phyloP scores from a whole-genome alignment of 1,140 invertebrate genomes.

The Melipona quadrifasciata region DNA sequence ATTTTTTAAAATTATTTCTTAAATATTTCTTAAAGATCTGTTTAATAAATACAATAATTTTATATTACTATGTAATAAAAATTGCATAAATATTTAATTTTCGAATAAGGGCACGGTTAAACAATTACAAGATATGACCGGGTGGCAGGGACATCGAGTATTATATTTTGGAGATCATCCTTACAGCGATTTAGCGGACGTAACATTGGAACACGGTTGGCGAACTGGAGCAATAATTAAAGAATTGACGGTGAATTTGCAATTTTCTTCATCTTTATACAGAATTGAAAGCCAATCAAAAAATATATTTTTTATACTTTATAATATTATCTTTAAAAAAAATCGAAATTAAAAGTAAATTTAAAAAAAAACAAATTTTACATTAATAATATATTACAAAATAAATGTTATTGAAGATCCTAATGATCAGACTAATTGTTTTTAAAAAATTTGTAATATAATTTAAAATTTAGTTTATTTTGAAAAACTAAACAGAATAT shows the following conservation, averaged over 20 bases:
- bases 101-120: constrained; percentile 92
- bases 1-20: too few species aligned
- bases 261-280: neutral
- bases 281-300: neutral
- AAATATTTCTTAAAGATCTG: neutral
- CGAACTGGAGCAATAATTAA: constrained; percentile 98
- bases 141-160: constrained; percentile 95
- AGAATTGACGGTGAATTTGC: constrained; percentile 88
- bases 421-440: too few species aligned
- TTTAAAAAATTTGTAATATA: too few species aligned
- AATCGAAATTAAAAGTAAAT: too few species aligned
- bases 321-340: too few species aligned
- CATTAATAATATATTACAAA: neutral
- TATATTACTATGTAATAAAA: too few species aligned
- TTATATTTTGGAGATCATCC: constrained; percentile 99
- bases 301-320: too few species aligned
- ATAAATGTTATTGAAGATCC: neutral
- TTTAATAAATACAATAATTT: too few species aligned
- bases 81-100: neutral
- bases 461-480: too few species aligned
- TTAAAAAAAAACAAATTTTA: neutral
- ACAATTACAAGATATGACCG: constrained; percentile 94
- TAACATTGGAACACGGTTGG: constrained; percentile 97
- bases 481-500: neutral
- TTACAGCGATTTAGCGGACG: constrained; percentile 98